Evolutionary conservation across 2,113 vertebrate genomes (phyloP).

Genomic region (Spea multiplicata): DNA sequence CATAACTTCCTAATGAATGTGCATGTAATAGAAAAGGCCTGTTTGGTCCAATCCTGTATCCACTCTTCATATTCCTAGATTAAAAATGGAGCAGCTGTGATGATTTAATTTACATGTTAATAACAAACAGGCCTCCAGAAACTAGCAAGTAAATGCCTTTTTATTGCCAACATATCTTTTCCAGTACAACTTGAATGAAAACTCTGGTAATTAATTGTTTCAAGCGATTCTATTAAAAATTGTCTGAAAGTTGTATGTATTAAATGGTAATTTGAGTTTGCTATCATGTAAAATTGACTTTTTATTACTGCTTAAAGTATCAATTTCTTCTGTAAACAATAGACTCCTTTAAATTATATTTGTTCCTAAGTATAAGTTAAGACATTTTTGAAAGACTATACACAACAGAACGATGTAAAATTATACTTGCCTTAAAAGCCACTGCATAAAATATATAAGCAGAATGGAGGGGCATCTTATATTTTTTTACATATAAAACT

Average conservation of each 20-base stretch:
- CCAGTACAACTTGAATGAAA: slow-evolving; percentile 88
- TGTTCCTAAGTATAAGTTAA: no score
- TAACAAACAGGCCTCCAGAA: slow-evolving; percentile 99
- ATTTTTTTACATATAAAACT: no score
- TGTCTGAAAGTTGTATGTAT: slow-evolving; percentile 82
- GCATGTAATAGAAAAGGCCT: slow-evolving; percentile 87
- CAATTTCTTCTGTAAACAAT: no score
- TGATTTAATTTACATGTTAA: slow-evolving; percentile 99
- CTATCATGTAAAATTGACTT: slow-evolving; percentile 55
- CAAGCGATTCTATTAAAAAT: slow-evolving; percentile 99
- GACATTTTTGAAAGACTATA: no score
- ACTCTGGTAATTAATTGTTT: slow-evolving; percentile 99
- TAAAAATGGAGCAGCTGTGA: slow-evolving; percentile 99
- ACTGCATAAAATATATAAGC: no score
- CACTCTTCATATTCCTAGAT: slow-evolving; percentile 90
- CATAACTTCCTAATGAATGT: slow-evolving; percentile 83
- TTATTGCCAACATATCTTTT: slow-evolving; percentile 95
- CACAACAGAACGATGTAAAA: no score
- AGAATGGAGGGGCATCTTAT: no score
- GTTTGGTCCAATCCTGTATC: slow-evolving; percentile 77
- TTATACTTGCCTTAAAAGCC: no score
- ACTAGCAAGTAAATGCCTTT: slow-evolving; percentile 95
- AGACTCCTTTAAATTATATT: no score
- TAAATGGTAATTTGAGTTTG: slow-evolving; percentile 77
- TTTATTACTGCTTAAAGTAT: no score